These are phyloP conservation scores for Anableps anableps DNA, from an alignment of 2,797 vertebrate genomes.

Conservation along the genomic window DNA sequence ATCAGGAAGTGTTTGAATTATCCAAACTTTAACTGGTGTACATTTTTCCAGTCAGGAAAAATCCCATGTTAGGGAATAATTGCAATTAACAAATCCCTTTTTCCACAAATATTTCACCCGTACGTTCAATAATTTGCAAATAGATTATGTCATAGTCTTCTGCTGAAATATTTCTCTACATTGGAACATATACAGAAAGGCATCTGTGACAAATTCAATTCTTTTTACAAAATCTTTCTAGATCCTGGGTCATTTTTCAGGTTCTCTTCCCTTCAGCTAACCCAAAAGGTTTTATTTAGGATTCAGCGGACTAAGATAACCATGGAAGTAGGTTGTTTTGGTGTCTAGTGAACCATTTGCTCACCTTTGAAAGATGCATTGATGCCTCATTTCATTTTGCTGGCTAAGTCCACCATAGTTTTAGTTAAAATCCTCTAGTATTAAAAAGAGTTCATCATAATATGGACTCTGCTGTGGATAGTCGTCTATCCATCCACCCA, in stretches of 20 bases:
- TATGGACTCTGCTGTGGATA: background rate
- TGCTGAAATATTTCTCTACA: background rate
- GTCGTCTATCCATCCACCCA: no score
- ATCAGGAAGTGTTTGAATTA: background rate
- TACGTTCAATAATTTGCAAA: background rate
- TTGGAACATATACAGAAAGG: background rate
- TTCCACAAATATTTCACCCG: background rate
- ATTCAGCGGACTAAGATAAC: background rate
- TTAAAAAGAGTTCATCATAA: background rate
- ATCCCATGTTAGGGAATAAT: background rate
- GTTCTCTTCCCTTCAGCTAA: no score
- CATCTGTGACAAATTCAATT: background rate
- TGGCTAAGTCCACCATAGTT: background rate
- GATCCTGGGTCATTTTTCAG: background rate
- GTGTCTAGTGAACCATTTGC: background rate
- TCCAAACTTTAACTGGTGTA: background rate
- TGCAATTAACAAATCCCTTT: background rate
- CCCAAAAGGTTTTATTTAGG: background rate
- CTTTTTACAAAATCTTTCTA: background rate
- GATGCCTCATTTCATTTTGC: background rate
- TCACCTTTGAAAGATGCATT: background rate
- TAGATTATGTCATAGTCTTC: background rate
- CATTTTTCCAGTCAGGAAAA: background rate
- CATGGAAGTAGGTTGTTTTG: background rate
- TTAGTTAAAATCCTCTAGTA: background rate